Percentiles rank a stretch among this genome's conserved stretches.
Evolutionary conservation across 2,888 invertebrate species (phyloP).

Genomic region (Leptopilina syphax): DNA sequence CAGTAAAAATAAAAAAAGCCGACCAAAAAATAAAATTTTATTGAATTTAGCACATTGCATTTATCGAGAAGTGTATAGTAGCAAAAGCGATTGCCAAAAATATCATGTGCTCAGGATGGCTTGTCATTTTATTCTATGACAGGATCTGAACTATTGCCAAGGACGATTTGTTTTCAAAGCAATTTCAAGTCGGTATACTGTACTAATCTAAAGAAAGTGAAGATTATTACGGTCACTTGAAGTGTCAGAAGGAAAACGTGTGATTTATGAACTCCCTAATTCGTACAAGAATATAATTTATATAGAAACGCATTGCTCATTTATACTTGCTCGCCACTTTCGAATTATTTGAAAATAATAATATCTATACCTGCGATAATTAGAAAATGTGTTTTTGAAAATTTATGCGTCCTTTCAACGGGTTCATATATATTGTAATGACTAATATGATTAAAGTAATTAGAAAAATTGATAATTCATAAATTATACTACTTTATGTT

Average conservation of each 20-base stretch:
- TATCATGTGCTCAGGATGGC: conserved; percentile 31
- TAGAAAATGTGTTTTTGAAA: neutral
- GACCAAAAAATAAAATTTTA: neutral
- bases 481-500: too few species aligned
- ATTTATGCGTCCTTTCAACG: too few species aligned
- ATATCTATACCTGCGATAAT: conserved; percentile 15
- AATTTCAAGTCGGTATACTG: neutral
- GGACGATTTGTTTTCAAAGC: conserved; percentile 34
- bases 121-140: conserved; percentile 13
- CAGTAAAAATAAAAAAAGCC: too few species aligned
- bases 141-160: conserved; percentile 34
- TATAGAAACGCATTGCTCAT: conserved; percentile 33
- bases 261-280: conserved; percentile 35
- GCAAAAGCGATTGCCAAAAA: conserved; percentile 27
- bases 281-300: conserved; percentile 39
- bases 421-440: too few species aligned
- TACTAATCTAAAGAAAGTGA: conserved; percentile 26
- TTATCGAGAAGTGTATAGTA: neutral
- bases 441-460: too few species aligned
- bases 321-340: neutral
- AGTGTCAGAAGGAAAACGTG: conserved; percentile 18
- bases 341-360: neutral
- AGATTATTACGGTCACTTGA: conserved; percentile 38
- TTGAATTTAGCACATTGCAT: neutral
- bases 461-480: too few species aligned